A percentile compares a stretch with the other conserved stretches of the same genome.
Evolutionary conservation across 2,797 vertebrate genomes (phyloP).

Genomic region (Platyrinchus mystaceus): DNA sequence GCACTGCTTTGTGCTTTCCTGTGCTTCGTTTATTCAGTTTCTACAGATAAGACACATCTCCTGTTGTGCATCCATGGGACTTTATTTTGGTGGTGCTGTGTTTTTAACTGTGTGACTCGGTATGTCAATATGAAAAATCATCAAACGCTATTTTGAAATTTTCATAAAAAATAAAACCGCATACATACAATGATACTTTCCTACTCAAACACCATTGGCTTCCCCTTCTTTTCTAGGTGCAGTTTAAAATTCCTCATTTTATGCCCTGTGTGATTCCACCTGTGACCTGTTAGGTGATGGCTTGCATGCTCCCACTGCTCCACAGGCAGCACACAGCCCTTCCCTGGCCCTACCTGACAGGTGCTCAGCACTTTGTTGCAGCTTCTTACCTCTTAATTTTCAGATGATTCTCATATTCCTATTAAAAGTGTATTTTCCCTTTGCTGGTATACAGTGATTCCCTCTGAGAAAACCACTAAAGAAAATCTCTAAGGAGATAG

Average conservation of each 20-base stretch:
- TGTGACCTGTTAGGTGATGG: not conserved
- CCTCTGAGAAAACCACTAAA: not conserved
- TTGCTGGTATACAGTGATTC: not conserved
- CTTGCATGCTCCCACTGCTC: not conserved
- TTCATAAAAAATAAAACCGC: not conserved
- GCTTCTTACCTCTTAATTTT: not conserved
- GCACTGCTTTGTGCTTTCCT: not conserved
- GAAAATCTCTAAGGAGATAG: not conserved
- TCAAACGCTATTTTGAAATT: not conserved
- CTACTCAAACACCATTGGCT: not conserved
- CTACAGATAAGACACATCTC: not conserved
- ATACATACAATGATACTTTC: not conserved
- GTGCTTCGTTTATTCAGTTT: not conserved
- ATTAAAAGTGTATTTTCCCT: not conserved
- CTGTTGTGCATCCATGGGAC: not conserved
- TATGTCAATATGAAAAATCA: not conserved
- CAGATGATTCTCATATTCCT: not conserved
- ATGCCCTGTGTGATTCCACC: not conserved
- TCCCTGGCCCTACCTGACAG: not conserved
- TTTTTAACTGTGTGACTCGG: not conserved
- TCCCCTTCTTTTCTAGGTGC: not conserved
- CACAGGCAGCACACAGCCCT: not conserved
- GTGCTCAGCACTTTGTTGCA: not conserved
- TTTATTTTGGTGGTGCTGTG: not conserved
- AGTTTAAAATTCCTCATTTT: not conserved